These are phyloP conservation scores for Neomorphus geoffroyi DNA, from an alignment of 2,797 vertebrate species.

Conservation along the genomic window DNA sequence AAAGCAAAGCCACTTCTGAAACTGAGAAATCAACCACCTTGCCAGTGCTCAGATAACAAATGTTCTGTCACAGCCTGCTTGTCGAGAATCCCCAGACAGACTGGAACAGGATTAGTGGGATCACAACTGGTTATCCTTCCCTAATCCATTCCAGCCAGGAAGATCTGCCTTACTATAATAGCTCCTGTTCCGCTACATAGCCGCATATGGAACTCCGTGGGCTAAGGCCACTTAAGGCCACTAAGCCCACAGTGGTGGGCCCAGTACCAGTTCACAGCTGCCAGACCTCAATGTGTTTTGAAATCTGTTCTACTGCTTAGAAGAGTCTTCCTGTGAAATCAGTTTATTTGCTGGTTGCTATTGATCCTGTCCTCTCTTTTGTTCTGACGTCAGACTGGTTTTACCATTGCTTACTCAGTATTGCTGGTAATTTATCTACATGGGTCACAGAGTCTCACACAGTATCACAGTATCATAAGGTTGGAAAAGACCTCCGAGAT, in stretches of 20 bases:
- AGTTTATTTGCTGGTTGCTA: not conserved
- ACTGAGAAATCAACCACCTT: not conserved
- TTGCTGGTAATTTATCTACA: not conserved
- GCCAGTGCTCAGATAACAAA: not conserved
- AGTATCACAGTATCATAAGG: no score
- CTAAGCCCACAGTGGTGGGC: not conserved
- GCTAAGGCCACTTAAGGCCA: constrained; percentile 21
- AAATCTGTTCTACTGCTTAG: not conserved
- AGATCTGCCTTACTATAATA: constrained; percentile 10
- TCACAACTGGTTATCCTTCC: constrained; percentile 52
- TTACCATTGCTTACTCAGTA: not conserved
- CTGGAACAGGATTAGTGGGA: constrained; percentile 58
- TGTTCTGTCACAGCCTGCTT: not conserved
- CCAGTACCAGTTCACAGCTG: not conserved
- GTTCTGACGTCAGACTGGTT: not conserved
- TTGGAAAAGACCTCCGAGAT: no score
- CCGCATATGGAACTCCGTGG: not conserved
- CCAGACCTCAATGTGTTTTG: not conserved
- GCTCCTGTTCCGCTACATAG: not conserved
- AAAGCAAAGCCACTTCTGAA: not conserved
- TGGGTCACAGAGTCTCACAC: not conserved
- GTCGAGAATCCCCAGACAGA: constrained; percentile 25
- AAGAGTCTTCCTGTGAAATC: not conserved
- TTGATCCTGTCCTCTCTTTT: not conserved
- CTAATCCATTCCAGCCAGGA: constrained; percentile 52